These are phyloP conservation scores for Epinotia brunnichana DNA, from an alignment of 2,888 invertebrate species.

Conservation along the genomic window DNA sequence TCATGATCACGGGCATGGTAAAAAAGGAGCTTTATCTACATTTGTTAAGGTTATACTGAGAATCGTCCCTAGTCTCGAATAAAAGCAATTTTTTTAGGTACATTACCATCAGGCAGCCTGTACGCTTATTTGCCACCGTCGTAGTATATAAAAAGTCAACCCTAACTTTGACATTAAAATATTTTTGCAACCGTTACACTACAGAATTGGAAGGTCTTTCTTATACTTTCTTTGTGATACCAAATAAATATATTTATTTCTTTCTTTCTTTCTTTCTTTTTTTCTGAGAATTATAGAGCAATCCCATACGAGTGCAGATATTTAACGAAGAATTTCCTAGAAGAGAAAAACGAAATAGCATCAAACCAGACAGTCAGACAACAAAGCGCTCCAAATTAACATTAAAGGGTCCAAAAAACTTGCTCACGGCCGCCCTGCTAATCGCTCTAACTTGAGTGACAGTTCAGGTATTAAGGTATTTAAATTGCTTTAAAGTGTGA, in stretches of 20 bases:
- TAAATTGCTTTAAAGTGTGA: constrained; percentile 44
- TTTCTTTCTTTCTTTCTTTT: too few species aligned
- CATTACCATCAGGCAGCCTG: too few species aligned
- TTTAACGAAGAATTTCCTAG: constrained; percentile 16
- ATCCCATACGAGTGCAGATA: not conserved
- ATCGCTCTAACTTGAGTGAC: constrained; percentile 42
- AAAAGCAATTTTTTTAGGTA: too few species aligned
- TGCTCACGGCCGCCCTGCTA: constrained; percentile 33
- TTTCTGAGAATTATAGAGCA: constrained; percentile 18
- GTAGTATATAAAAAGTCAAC: not conserved
- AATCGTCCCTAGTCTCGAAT: too few species aligned
- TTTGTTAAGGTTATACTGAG: too few species aligned
- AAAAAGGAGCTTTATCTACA: too few species aligned
- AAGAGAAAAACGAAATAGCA: constrained; percentile 10
- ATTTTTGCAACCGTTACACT: not conserved
- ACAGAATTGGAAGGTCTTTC: not conserved
- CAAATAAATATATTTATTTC: too few species aligned
- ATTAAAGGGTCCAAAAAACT: constrained; percentile 39
- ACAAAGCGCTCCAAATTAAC: constrained; percentile 32
- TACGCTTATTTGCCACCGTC: too few species aligned
- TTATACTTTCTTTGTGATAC: too few species aligned
- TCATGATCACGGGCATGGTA: too few species aligned
- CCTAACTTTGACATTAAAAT: not conserved
- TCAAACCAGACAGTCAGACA: constrained; percentile 23
- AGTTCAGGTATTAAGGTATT: constrained; percentile 43